Evolutionary conservation across 2,888 invertebrate species (phyloP).

Genomic region (Cephus nigrinus): DNA sequence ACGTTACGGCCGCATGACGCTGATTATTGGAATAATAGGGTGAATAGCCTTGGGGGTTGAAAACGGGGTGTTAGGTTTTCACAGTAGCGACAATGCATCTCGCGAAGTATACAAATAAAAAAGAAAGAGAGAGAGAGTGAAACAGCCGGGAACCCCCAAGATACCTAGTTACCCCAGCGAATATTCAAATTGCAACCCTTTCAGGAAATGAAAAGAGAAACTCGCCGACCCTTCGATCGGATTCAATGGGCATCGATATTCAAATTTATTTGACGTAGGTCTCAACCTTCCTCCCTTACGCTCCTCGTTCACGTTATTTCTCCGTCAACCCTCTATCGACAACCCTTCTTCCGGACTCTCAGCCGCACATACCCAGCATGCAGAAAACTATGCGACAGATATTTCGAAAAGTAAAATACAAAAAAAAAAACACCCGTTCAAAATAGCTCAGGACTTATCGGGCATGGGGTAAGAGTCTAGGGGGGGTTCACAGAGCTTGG

Average conservation of each 20-base stretch:
- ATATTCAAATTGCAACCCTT: slow-evolving; percentile 66
- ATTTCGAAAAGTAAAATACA: background rate
- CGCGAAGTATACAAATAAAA: slow-evolving; percentile 63
- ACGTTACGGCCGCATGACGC: slow-evolving; percentile 45
- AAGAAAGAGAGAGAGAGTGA: slow-evolving; percentile 33
- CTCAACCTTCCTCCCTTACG: slow-evolving; percentile 30
- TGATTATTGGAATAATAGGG: slow-evolving; percentile 65
- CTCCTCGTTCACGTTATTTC: slow-evolving; percentile 28
- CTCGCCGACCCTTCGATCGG: slow-evolving; percentile 63
- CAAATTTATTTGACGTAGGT: slow-evolving; percentile 65
- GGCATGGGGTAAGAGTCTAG: background rate
- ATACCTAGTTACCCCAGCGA: slow-evolving; percentile 64
- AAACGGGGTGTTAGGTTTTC: slow-evolving; percentile 63
- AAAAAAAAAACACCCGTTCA: slow-evolving; percentile 30
- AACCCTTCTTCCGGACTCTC: background rate
- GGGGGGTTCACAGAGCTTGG: too few relatives aligned
- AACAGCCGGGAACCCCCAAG: slow-evolving; percentile 44
- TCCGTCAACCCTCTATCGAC: slow-evolving; percentile 26
- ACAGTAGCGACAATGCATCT: slow-evolving; percentile 53
- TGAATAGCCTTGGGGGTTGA: slow-evolving; percentile 60
- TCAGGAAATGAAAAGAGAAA: slow-evolving; percentile 45
- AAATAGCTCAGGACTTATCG: background rate
- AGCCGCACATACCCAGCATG: background rate
- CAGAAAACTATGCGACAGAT: background rate
- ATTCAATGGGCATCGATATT: slow-evolving; percentile 67